Base-by-base conservation (phyloP, 2,888 invertebrate genomes). In the Tortricodes alternella region DNA sequence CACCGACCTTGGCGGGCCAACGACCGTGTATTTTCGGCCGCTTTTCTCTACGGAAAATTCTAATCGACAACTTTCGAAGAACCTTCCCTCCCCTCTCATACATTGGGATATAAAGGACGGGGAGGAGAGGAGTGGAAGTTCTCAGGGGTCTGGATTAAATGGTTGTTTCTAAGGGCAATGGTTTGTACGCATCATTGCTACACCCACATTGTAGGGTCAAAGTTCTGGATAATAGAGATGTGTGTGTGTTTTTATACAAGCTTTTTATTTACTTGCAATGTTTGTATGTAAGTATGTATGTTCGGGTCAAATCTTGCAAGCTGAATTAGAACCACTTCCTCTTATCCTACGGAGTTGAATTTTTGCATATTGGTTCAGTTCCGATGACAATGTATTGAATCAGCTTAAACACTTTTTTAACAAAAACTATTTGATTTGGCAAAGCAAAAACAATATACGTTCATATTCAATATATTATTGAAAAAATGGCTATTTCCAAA, bases 31-130 rank as follows among this genome's bases (percentile, higher is more conserved):
- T 85, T 87, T 87, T 85, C 82, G 80, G 80, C 70, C 74, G 77
- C 82, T 86, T 87, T 87, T 86, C 85, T 85, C 78, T 66, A 74
- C 80, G 83, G 85, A 86, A 88, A 88, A 85, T 83, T 80, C 66
- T 65, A 66, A 70, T 65, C 58, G 65, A 62, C 84, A 80, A 82
- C 16, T n/a, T 6, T 41, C 18, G 38, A 27, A 63, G 85, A 80
- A 35, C 84, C 67, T 34, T 66, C 70, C 7, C 57, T 24, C 68
- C 65, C 55, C 70, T 52, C 66, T 7, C 21, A 39, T 3, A 3
- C 4, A 15, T 1, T 21, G 48, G 9, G 41, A 51, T 55, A 5
- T 21, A 21, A 53, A n/a, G 18, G 8, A 11, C 9, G 48, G 32
- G 57, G 57, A 63, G 37, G 38, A 38, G 6, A 13, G 5, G 9